Percentiles rank a stretch among this genome's conserved stretches.
Evolutionary conservation across 1,140 invertebrate species (phyloP).

Genomic region (Bursaphelenchus mucronatus): DNA sequence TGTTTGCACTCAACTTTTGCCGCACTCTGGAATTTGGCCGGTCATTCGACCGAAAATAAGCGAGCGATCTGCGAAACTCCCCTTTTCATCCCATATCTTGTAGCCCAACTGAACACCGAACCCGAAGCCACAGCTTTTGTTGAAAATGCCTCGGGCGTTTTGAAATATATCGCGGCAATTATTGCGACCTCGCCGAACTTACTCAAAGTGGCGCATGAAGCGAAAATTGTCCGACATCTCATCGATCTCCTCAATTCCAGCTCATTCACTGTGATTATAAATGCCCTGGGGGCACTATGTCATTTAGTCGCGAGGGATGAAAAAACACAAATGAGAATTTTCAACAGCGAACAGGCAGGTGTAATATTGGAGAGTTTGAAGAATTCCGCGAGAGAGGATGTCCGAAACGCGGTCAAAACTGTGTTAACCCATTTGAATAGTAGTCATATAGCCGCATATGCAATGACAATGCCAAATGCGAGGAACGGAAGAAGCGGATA

Average conservation of each 20-base stretch:
- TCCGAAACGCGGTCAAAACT: slow-evolving; percentile 31
- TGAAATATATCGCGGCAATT: slow-evolving; percentile 44
- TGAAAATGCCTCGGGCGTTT: slow-evolving; percentile 41
- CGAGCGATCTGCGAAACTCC: slow-evolving; percentile 40
- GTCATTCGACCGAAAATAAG: slow-evolving; percentile 43
- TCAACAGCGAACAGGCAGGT: slow-evolving; percentile 24
- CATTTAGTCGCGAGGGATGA: slow-evolving; percentile 22
- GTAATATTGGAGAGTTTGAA: slow-evolving; percentile 26
- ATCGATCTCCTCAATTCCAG: slow-evolving; percentile 35
- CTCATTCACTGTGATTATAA: slow-evolving; percentile 35
- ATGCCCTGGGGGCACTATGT: slow-evolving; percentile 34
- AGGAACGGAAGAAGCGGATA: background rate
- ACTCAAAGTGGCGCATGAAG: slow-evolving; percentile 29
- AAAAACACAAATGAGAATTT: slow-evolving; percentile 24
- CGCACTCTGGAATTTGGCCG: slow-evolving; percentile 41
- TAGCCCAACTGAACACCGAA: slow-evolving; percentile 23
- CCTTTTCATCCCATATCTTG: slow-evolving; percentile 29
- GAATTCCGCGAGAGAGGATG: slow-evolving; percentile 39
- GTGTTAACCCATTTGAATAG: slow-evolving; percentile 34
- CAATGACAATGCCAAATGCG: background rate
- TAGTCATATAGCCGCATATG: background rate
- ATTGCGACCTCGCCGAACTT: slow-evolving; percentile 23
- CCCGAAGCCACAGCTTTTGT: slow-evolving; percentile 32
- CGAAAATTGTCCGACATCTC: slow-evolving; percentile 36
- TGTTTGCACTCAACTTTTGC: slow-evolving; percentile 36